Conservation (phyloP, 2,888 invertebrate genomes). For the Scotopteryx bipunctaria region DNA sequence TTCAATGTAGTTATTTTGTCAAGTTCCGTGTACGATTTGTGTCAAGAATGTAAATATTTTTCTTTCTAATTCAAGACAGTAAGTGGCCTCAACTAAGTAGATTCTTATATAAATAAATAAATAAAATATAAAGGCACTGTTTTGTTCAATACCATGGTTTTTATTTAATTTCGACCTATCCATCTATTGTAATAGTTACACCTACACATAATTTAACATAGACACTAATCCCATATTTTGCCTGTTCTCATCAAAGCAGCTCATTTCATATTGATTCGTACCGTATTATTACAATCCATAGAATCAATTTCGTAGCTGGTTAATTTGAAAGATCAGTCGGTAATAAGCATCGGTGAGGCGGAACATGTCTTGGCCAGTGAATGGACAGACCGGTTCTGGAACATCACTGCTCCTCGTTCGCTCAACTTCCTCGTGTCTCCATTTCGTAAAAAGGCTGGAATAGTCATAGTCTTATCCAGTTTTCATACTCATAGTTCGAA, state of each 20-base stretch:
- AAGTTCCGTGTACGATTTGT: too few species aligned
- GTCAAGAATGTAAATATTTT: too few species aligned
- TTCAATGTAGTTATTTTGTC: too few species aligned
- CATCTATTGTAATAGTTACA: too few species aligned
- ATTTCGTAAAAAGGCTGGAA: constrained; percentile 17
- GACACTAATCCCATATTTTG: background rate
- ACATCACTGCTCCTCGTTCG: constrained; percentile 27
- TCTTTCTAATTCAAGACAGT: too few species aligned
- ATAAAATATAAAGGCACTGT: too few species aligned
- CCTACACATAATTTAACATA: background rate
- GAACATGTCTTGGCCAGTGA: constrained; percentile 34
- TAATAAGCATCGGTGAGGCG: constrained; percentile 37
- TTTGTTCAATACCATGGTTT: too few species aligned
- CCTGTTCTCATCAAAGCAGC: constrained; percentile 1
- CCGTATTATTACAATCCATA: constrained; percentile 32
- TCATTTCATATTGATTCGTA: constrained; percentile 28
- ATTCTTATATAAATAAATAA: too few species aligned
- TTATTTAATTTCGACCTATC: too few species aligned
- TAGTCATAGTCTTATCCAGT: too few species aligned
- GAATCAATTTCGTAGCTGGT: constrained; percentile 31
- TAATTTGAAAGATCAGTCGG: constrained; percentile 31
- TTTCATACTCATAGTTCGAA: background rate
- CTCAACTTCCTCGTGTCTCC: constrained; percentile 19
- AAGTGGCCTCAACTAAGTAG: too few species aligned
- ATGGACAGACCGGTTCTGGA: constrained; percentile 36